Evolutionary conservation across 2,797 vertebrate species (phyloP), one percentile per base, ranked within the genome.

Genomic region (Menidia menidia): DNA sequence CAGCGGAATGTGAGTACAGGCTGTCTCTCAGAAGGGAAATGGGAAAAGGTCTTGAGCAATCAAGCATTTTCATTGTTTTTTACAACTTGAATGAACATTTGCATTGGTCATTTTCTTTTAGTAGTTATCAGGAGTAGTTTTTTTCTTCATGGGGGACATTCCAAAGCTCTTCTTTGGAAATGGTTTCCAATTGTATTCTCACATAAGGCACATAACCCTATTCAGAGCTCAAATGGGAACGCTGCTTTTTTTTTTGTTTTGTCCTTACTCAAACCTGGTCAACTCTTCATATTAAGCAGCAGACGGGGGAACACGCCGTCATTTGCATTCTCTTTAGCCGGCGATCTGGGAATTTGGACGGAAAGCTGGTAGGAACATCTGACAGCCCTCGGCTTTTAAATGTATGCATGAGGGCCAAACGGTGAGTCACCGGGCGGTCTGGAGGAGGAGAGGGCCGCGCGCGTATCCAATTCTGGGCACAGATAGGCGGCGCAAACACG

Each of bases 341-440:
- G 12, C 39, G 35, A 51, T 56, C 52, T 18, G 30, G 15, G 18
- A 52, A 39, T 58, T 47, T 69, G 55, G 54, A 72, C 19, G 12
- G 50, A 73, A 60, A 60, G 45, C 31, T 6, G 32, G 1, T 11
- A 6, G 16, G 2, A 25, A 63, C 33, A 43, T 67, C 42, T 18
- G 53, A 48, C 55, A 64, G 60, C 44, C 19, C 65, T 55, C 15
- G 16, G 15, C 11, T 33, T 64, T 53, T 48, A 35, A 25, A 44
- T 57, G 35, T 39, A 42, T 35, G 33, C n/a, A 42, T 60, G 61
- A 33, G 45, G 45, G 44, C 58, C 61, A 25, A 53, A 47, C 45
- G 11, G 5, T 67, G 63, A 64, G 71, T 60, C 56, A 69, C 30
- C 10, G 6, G 8, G 39, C 50, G 42, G 65, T 48, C 48, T 69